These are phyloP conservation scores for Ariolimax columbianus DNA, from an alignment of 2,888 invertebrate genomes.

Conservation along the genomic window DNA sequence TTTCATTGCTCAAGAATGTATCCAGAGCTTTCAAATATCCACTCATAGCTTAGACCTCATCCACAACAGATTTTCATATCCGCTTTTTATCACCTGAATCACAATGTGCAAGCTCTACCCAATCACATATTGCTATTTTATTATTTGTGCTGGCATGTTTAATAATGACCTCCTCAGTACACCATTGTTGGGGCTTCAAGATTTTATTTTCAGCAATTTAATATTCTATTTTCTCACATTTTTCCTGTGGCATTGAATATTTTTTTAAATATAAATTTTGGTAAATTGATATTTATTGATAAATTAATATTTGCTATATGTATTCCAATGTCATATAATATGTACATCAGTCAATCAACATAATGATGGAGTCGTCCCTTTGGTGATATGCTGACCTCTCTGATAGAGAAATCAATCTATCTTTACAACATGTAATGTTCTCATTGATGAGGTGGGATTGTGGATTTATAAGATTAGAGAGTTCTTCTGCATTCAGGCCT, in stretches of 20 bases:
- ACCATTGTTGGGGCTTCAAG: not conserved
- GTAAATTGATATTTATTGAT: not conserved
- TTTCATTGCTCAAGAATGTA: conserved; percentile 22
- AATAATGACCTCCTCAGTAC: not conserved
- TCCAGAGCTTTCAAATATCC: conserved; percentile 19
- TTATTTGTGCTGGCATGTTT: not conserved
- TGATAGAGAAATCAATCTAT: too few relatives aligned
- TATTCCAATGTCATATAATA: too few relatives aligned
- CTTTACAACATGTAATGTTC: too few relatives aligned
- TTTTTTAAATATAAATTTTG: not conserved
- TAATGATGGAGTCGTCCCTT: not conserved
- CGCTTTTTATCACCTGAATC: not conserved
- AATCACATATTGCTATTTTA: not conserved
- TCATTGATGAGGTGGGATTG: too few relatives aligned
- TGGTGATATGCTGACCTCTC: not conserved
- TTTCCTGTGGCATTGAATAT: not conserved
- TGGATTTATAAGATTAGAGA: too few relatives aligned
- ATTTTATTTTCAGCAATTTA: conserved; percentile 1
- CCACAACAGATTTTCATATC: not conserved
- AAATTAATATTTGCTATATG: not conserved
- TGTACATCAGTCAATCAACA: too few relatives aligned
- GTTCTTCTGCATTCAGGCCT: too few relatives aligned
- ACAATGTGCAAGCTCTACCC: not conserved
- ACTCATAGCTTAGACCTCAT: not conserved
- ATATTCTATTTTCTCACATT: not conserved